A percentile compares a stretch with the other conserved stretches of the same genome.
Conservation (phyloP, 2,888 invertebrate species). For the Scaptomyza flava region DNA sequence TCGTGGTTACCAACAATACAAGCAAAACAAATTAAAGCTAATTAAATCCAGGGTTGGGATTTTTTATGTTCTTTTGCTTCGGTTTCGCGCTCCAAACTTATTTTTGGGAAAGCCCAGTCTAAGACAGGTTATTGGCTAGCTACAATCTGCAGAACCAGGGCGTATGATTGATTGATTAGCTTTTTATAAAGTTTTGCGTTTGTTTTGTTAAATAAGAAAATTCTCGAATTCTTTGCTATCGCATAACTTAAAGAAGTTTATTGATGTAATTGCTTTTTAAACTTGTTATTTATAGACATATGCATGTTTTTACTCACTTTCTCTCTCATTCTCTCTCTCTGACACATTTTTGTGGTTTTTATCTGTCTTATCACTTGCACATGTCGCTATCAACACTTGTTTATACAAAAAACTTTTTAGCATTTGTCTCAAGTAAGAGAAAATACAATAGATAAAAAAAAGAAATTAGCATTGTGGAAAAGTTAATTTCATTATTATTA, state of each 20-base stretch:
- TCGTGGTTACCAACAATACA: background rate
- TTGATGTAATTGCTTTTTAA: conserved; percentile 45
- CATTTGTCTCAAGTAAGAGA: conserved; percentile 3
- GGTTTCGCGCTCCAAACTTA: background rate
- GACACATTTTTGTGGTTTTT: background rate
- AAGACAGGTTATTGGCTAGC: conserved; percentile 6
- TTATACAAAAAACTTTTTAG: conserved; percentile 36
- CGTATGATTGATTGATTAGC: conserved; percentile 6
- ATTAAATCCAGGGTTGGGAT: background rate
- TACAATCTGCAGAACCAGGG: background rate
- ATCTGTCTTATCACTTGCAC: conserved; percentile 28
- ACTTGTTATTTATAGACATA: conserved; percentile 19
- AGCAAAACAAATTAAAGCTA: background rate
- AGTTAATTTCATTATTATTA: conserved; percentile 13
- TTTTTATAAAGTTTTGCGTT: conserved; percentile 2
- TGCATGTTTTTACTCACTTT: conserved; percentile 3
- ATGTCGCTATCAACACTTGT: conserved; percentile 37
- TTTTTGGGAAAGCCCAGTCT: conserved; percentile 6
- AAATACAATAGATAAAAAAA: conserved; percentile 6
- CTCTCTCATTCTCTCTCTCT: conserved; percentile 6
- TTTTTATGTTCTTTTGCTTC: background rate
- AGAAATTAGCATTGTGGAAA: conserved; percentile 1
- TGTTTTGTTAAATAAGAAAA: conserved; percentile 20
- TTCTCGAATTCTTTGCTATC: conserved; percentile 23
- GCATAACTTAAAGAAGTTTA: conserved; percentile 17